A percentile compares a stretch with the other conserved stretches of the same genome.
Evolutionary conservation across 2,888 invertebrate species (phyloP).

Genomic region (Euclidia mi): DNA sequence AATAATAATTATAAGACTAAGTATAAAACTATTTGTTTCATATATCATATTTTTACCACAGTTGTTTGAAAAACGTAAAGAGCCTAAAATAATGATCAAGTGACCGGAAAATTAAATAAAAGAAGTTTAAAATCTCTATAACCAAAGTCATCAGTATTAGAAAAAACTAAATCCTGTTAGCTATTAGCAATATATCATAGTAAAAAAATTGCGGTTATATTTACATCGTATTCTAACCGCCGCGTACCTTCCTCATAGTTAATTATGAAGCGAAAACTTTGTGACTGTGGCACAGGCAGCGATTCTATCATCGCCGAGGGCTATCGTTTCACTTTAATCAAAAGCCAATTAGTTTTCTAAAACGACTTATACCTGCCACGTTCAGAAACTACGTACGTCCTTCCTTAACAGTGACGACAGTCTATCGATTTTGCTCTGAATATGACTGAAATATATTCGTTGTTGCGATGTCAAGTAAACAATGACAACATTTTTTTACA

Average conservation of each 20-base stretch:
- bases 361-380: conserved; percentile 12
- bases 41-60: no score
- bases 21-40: no score
- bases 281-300: background rate
- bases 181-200: no score
- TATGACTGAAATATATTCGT: conserved; percentile 7
- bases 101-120: no score
- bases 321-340: conserved; percentile 29
- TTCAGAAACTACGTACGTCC: conserved; percentile 15
- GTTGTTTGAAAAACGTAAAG: no score
- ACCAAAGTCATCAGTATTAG: background rate
- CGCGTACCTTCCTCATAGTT: conserved; percentile 1
- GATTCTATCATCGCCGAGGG: conserved; percentile 1
- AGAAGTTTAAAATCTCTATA: background rate
- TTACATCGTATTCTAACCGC: background rate
- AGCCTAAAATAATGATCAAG: no score
- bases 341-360: conserved; percentile 45
- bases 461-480: conserved; percentile 19
- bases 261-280: conserved; percentile 1
- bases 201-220: background rate
- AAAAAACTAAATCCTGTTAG: no score
- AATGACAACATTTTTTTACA: conserved; percentile 16
- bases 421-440: conserved; percentile 13
- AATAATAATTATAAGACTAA: no score
- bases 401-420: conserved; percentile 35